Evolutionary conservation across 2,797 vertebrate genomes (phyloP).

Genomic region (Enteromius mattozi): DNA sequence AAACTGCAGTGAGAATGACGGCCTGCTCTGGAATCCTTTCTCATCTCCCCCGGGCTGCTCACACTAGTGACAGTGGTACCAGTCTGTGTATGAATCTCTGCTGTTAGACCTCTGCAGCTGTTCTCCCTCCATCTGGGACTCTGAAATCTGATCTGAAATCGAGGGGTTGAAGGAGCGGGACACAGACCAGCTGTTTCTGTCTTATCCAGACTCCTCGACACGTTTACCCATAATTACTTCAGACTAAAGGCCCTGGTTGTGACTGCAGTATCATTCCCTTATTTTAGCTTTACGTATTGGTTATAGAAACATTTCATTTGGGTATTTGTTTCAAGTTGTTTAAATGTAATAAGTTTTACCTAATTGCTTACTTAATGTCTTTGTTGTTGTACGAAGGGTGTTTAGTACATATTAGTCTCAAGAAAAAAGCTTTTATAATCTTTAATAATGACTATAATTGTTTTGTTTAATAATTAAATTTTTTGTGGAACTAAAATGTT

Average conservation of each 20-base stretch:
- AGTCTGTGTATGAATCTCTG: constrained; percentile 53
- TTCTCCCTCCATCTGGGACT: constrained; percentile 67
- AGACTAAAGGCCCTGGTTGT: background rate
- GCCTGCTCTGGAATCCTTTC: constrained; percentile 22
- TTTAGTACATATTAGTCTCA: background rate
- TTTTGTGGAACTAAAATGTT: background rate
- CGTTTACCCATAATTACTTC: constrained; percentile 59
- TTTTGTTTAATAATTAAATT: no score
- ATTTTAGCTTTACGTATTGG: background rate
- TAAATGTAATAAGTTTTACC: background rate
- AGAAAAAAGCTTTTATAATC: background rate
- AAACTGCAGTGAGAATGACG: constrained; percentile 17
- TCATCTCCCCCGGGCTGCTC: constrained; percentile 24
- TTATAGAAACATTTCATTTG: background rate
- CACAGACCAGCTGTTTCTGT: constrained; percentile 70
- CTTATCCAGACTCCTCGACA: constrained; percentile 63
- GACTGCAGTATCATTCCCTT: background rate
- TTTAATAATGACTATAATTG: background rate
- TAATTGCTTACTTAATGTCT: background rate
- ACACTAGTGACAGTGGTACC: constrained; percentile 48
- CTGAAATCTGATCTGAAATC: constrained; percentile 75
- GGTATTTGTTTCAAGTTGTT: background rate
- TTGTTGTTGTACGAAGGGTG: background rate
- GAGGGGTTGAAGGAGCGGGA: constrained; percentile 67
- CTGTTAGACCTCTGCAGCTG: constrained; percentile 63